Conservation (phyloP, 2,797 vertebrate genomes). For the Spinus olivaceus region DNA sequence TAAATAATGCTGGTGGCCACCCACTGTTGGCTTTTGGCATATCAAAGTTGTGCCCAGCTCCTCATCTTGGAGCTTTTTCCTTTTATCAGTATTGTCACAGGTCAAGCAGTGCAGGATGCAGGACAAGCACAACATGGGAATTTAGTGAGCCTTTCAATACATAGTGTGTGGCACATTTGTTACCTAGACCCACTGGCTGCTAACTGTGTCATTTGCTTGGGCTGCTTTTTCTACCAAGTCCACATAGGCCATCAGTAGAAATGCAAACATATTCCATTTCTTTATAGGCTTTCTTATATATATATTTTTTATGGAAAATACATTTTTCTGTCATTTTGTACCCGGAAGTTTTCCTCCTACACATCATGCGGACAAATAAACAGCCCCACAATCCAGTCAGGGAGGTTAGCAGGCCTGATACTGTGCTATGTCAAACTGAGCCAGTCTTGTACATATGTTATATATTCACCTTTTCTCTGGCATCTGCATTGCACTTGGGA, state of each 20-base stretch:
- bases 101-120: neutral
- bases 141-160: neutral
- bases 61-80: neutral
- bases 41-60: neutral
- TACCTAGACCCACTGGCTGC: slow-evolving; percentile 10
- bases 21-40: neutral
- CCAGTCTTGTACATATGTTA: slow-evolving; percentile 65
- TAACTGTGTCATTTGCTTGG: neutral
- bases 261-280: neutral
- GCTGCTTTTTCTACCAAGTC: neutral
- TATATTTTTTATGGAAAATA: neutral
- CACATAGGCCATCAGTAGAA: neutral
- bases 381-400: neutral
- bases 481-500: slow-evolving; percentile 71
- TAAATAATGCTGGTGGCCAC: neutral
- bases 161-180: neutral
- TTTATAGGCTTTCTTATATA: neutral
- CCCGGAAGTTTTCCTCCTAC: neutral
- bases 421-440: slow-evolving; percentile 18
- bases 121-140: neutral
- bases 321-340: neutral
- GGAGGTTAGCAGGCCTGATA: slow-evolving; percentile 33
- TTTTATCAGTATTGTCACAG: neutral
- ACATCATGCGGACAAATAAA: slow-evolving; percentile 44
- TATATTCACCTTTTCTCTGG: slow-evolving; percentile 69